Evolutionary conservation across 1,140 invertebrate species (phyloP), one percentile per base, ranked within the genome.

Genomic region (Drosophila parabipectinata): DNA sequence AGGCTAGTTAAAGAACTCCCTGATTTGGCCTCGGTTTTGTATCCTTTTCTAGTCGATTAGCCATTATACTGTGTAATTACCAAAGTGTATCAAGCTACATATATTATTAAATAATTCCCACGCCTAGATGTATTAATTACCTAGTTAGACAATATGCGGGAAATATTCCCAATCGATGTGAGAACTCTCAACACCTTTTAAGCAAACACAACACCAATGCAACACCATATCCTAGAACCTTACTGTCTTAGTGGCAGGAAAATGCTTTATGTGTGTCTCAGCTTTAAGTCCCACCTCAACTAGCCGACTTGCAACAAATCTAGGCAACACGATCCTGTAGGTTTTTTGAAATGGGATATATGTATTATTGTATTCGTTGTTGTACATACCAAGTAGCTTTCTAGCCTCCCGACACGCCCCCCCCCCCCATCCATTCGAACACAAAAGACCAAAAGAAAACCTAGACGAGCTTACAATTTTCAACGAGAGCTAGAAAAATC

Each of bases 81-180:
- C 21, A 26, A 66, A 34, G 45, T 48, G 37, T 55, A 64, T 58
- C 61, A 48, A 44, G 5, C 15, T 44, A 79, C 52, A 56, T 30
- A 79, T 56, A 56, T 30, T 45, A 66, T 34, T 77, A n/a, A 18
- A 59, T 44, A 59, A 54, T 10, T 44, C 57, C 62, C 54, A 51
- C 47, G 37, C 67, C 41, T 77, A 74, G 57, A 77, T 59, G 74
- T 75, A 69, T 74, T 73, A 79, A 68, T 73, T 72, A 89, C 55
- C 76, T 90, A 85, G 81, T 87, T 90, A 90, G 85, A 90, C 85
- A 90, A 90, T 90, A 90, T 90, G 30, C 60, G 87, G 85, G 85
- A 90, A 90, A 52, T 69, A 75, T 90, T 90, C 85, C 85, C 81
- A 79, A 68, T 73, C 47, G 63, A 50, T 69, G 67, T 57, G 67